Conservation (phyloP, 1,140 invertebrate species). For the Meloidogyne hapla region DNA sequence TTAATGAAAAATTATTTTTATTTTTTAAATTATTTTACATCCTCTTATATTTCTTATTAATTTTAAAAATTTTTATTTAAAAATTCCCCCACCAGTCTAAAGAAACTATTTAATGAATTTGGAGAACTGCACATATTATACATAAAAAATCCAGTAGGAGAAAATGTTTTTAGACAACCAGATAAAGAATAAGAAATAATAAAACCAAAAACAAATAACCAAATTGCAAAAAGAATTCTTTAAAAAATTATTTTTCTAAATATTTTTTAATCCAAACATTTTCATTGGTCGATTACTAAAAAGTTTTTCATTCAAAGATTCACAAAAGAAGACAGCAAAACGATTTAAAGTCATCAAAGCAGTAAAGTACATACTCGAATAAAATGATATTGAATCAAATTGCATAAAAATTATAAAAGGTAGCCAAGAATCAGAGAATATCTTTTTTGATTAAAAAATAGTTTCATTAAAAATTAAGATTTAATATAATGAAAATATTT, state of each 20-base stretch:
- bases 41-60: too few relatives aligned
- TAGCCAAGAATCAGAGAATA: constrained; percentile 25
- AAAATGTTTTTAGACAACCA: constrained; percentile 34
- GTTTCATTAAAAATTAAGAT: neutral
- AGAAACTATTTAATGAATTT: constrained; percentile 22
- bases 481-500: neutral
- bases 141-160: constrained; percentile 31
- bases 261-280: constrained; percentile 13
- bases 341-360: constrained; percentile 34
- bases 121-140: constrained; percentile 14
- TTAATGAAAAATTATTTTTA: too few relatives aligned
- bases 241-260: constrained; percentile 20
- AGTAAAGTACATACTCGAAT: constrained; percentile 32
- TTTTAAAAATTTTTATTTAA: neutral
- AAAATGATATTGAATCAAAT: constrained; percentile 32
- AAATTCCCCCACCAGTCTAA: constrained; percentile 9
- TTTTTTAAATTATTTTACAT: too few relatives aligned
- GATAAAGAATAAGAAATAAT: neutral
- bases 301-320: constrained; percentile 19
- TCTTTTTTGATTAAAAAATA: constrained; percentile 23
- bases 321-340: constrained; percentile 31
- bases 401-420: constrained; percentile 15
- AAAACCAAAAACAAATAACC: constrained; percentile 31
- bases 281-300: constrained; percentile 21
- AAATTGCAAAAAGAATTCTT: constrained; percentile 23